Evolutionary conservation across 2,113 vertebrate genomes (phyloP), one percentile per base, ranked within the genome.

Genomic region (Callipepla squamata): DNA sequence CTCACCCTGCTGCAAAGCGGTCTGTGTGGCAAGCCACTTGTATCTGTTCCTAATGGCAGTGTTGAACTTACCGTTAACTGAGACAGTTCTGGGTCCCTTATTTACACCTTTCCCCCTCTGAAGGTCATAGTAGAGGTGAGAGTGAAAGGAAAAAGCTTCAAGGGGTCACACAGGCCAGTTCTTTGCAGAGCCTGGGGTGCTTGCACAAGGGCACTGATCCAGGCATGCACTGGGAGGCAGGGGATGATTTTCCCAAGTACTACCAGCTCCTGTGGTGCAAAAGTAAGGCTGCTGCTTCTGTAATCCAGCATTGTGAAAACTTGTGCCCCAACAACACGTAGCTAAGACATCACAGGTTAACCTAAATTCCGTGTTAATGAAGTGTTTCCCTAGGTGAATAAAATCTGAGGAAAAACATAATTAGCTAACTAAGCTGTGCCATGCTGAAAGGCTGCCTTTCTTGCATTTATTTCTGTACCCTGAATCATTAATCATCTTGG

Each of bases 401-500:
- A 86, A 92, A 90, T 51, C 42, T n/a, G 88, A 93, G 76, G 72
- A 87, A 92, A 89, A 87, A 4, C 87, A 57, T 92, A 67, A 94
- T 95, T 85, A 94, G 87, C n/a, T 53, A 30, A 77, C 28, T 32
- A 57, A 93, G 89, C 80, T 2, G 12, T 77, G 88, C 76, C 61
- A 10, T 50, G 80, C 18, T 63, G 89, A 83, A 93, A 77, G 85
- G 62, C 91, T n/a, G 91, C 45, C 66, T 92, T 62, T 48, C 67
- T 92, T 77, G 40, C 79, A 30, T 80, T 89, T 94, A 92, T 95
- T 96, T 92, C 96, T 91, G 88, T 86, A 50, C 75, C 69, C 79
- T 72, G 91, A 63, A 93, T 87, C 93, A 55, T 90, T 96, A 93
- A 95, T 87, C 74, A n/a, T 59, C 74, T 88, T 95, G 94, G 95